Evolutionary conservation across 2,113 vertebrate species (phyloP).

Genomic region (Smithornis capensis): DNA sequence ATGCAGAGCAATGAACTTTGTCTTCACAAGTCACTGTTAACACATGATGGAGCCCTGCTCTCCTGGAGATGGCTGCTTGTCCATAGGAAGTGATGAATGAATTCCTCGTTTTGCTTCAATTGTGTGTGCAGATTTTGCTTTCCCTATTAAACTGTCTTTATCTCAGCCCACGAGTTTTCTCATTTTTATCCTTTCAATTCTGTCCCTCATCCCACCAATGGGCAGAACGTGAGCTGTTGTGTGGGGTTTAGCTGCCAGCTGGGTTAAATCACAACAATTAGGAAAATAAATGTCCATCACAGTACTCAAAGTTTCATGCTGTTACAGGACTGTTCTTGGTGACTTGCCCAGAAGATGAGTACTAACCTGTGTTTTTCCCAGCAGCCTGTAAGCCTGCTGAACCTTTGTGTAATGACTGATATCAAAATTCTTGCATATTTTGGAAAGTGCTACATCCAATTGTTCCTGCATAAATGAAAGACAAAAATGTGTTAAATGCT

Average conservation of each 20-base stretch:
- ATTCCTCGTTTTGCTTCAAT: neutral
- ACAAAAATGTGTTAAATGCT: neutral
- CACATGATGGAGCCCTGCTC: neutral
- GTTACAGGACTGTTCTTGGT: neutral
- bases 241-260: neutral
- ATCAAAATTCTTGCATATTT: conserved; percentile 99
- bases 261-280: neutral
- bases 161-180: neutral
- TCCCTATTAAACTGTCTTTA: neutral
- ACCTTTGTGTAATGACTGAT: conserved; percentile 94
- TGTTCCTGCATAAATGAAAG: conserved; percentile 83
- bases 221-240: neutral
- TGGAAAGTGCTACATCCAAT: conserved; percentile 93
- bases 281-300: neutral
- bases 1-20: neutral
- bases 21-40: neutral
- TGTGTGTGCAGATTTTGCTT: neutral
- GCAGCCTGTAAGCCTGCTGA: conserved; percentile 92
- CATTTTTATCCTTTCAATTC: neutral
- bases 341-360: neutral
- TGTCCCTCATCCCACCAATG: neutral
- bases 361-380: conserved; percentile 97
- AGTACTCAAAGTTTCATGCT: neutral
- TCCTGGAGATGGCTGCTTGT: neutral
- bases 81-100: neutral